phyloP scores from a whole-genome alignment of 92 coral and sea anemone species.

The Epizoanthus ramosus region DNA sequence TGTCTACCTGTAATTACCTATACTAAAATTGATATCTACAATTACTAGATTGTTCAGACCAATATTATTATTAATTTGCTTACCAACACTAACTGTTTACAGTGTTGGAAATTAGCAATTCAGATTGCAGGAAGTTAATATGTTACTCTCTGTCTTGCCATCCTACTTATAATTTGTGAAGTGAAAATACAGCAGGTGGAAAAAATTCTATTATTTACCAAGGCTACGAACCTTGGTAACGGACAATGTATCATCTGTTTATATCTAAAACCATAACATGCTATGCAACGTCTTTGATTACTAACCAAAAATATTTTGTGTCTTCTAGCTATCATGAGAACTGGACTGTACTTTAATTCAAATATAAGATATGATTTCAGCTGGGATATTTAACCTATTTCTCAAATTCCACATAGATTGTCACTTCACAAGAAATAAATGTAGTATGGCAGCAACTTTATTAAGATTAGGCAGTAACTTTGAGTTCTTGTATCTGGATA shows the following conservation, averaged over 20 bases:
- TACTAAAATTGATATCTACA: not conserved
- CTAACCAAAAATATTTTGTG: too few relatives aligned
- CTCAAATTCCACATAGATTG: not conserved
- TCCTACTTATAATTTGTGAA: not conserved
- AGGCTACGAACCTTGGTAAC: too few relatives aligned
- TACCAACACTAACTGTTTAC: conserved; percentile 7
- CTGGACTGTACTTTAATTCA: not conserved
- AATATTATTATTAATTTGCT: not conserved
- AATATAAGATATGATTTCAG: too few relatives aligned
- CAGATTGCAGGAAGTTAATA: not conserved
- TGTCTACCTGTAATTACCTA: not conserved
- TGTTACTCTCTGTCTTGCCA: not conserved
- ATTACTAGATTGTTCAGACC: not conserved
- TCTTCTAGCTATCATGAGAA: too few relatives aligned
- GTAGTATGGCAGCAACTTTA: not conserved
- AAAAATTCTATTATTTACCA: not conserved
- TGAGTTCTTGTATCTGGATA: conserved; percentile 68
- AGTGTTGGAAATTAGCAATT: conserved; percentile 17
- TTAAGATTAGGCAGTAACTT: conserved; percentile 12
- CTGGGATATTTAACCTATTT: too few relatives aligned
- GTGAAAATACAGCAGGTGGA: not conserved
- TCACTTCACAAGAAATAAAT: not conserved
- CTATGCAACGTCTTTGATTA: too few relatives aligned
- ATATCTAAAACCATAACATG: too few relatives aligned
- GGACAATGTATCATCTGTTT: too few relatives aligned